phyloP scores from a whole-genome alignment of 2,888 invertebrate genomes.

The Drosophila recens region DNA sequence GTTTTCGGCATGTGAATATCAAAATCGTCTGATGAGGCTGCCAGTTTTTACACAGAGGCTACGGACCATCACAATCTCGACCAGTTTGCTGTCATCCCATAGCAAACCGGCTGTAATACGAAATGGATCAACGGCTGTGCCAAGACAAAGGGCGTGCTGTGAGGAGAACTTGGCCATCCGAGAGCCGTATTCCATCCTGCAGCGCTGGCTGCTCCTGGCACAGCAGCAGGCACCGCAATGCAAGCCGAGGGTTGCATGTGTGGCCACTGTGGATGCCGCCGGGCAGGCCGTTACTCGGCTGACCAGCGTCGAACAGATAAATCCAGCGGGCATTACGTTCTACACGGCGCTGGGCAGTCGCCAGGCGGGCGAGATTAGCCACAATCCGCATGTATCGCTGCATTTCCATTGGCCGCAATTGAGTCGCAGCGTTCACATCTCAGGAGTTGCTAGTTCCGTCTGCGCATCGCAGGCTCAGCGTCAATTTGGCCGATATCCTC shows the following conservation, averaged over 20 bases:
- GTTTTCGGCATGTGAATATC: constrained; percentile 7
- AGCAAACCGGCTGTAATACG: not conserved
- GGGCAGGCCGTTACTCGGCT: constrained; percentile 94
- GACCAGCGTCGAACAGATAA: constrained; percentile 94
- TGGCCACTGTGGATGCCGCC: constrained; percentile 93
- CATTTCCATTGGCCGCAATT: constrained; percentile 96
- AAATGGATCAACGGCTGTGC: not conserved
- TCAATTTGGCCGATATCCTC: constrained; percentile 94
- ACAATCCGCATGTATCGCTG: constrained; percentile 94
- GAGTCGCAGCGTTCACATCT: constrained; percentile 93
- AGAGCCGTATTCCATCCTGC: constrained; percentile 93
- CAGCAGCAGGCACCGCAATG: constrained; percentile 88
- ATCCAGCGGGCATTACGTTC: constrained; percentile 94
- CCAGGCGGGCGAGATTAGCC: constrained; percentile 93
- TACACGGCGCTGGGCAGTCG: constrained; percentile 96
- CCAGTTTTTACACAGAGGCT: constrained; percentile 6
- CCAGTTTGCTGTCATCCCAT: constrained; percentile 15
- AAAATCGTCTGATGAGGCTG: constrained; percentile 21
- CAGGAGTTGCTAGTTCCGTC: constrained; percentile 92
- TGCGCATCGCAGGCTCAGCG: constrained; percentile 90
- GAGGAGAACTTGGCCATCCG: constrained; percentile 90
- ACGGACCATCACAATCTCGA: constrained; percentile 12
- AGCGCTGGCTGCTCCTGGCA: constrained; percentile 93
- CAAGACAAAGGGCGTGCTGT: not conserved
- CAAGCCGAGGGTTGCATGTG: constrained; percentile 95